Conservation (phyloP, 1,140 invertebrate genomes). For the Euura lappo region DNA sequence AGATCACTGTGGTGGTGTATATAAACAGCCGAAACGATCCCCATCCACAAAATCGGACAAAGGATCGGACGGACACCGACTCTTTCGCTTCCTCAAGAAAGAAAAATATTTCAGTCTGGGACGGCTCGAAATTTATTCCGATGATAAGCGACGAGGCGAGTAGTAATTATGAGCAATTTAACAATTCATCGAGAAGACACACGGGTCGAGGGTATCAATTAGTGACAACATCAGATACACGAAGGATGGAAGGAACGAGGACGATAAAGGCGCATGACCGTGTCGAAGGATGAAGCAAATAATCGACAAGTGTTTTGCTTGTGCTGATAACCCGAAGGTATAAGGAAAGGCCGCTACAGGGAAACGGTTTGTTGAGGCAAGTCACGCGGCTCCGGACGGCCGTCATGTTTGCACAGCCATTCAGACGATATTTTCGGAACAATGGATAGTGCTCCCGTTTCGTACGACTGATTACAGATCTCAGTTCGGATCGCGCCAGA, state of each 20-base stretch:
- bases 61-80: too few relatives aligned
- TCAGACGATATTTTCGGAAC: slow-evolving; percentile 44
- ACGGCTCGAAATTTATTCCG: too few relatives aligned
- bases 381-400: slow-evolving; percentile 22
- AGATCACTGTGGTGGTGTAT: background rate
- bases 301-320: slow-evolving; percentile 1
- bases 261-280: too few relatives aligned
- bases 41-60: background rate
- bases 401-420: slow-evolving; percentile 40
- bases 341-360: background rate
- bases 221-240: background rate
- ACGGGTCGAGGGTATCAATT: background rate
- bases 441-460: slow-evolving; percentile 28
- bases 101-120: too few relatives aligned
- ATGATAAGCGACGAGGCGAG: too few relatives aligned
- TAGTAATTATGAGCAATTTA: background rate
- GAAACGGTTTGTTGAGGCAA: slow-evolving; percentile 32
- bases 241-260: too few relatives aligned
- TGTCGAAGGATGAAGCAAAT: background rate
- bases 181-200: background rate
- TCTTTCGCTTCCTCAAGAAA: too few relatives aligned
- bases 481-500: background rate
- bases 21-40: background rate
- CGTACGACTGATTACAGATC: slow-evolving; percentile 5
- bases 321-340: background rate